Evolutionary conservation across 2,888 invertebrate genomes (phyloP).

Genomic region (Leptinotarsa tumamoca): DNA sequence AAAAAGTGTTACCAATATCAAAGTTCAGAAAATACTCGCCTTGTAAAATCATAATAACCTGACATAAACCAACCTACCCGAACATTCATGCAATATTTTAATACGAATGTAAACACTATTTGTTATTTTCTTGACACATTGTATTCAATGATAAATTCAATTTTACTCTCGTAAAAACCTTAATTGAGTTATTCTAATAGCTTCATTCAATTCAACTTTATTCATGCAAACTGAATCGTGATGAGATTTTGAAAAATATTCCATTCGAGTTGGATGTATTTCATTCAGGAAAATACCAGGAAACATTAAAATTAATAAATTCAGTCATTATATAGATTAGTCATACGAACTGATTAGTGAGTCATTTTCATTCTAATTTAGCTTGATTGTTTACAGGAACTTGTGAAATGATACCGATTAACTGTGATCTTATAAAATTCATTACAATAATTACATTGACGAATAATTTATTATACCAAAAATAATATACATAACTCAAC

Average conservation of each 20-base stretch:
- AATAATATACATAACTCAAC: too few species aligned
- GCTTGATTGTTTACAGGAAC: background rate
- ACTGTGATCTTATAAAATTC: background rate
- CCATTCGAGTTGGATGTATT: background rate
- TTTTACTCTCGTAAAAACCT: background rate
- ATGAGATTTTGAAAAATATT: background rate
- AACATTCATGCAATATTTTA: too few species aligned
- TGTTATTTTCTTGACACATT: background rate
- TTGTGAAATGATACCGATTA: background rate
- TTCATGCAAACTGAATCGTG: conserved; percentile 10
- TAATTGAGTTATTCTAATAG: background rate
- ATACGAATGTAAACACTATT: background rate
- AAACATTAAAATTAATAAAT: conserved; percentile 1
- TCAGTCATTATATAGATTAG: background rate
- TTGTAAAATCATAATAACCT: too few species aligned
- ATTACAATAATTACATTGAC: background rate
- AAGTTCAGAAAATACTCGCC: too few species aligned
- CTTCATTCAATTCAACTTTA: conserved; percentile 8
- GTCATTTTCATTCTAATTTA: background rate
- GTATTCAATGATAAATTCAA: background rate
- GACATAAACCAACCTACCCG: too few species aligned
- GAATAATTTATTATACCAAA: too few species aligned
- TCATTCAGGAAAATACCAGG: conserved; percentile 7
- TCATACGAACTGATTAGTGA: background rate
- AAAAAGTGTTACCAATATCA: too few species aligned